Evolutionary conservation across 2,888 invertebrate genomes (phyloP), one percentile per base, ranked within the genome.

Genomic region (Harpalus rufipes): DNA sequence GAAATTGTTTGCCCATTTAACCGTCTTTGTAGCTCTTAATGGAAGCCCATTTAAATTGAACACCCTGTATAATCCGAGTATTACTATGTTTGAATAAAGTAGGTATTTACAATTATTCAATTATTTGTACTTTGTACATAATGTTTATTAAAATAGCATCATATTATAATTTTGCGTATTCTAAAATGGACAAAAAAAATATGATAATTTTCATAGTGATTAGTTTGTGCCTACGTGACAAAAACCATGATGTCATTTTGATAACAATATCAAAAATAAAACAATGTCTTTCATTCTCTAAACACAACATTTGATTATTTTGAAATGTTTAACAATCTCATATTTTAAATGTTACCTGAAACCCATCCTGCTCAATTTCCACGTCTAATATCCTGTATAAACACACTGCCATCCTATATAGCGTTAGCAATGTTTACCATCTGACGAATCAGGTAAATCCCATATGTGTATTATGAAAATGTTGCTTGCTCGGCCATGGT

Each of bases 401-500:
- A 63, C 63, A 10, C 18, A 10, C 56, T 12, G 7, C 7, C 63
- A 63, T 63, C 63, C 59, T 21, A n/a, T n/a, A n/a, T n/a, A 21
- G 21, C 63, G 8, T 25, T 59, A 32, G 14, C 59, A 59, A 7
- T 61, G 59, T 63, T 21, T 68, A 32, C 68, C n/a, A 68, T 39
- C 32, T 68, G 16, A 59, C 59, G 44, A 51, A 51, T 51, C 39
- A 68, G 68, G 68, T 68, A 68, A 68, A 32, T 68, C 68, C 68
- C 68, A 14, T 68, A 68, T 39, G 39, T 21, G 12, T 63, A 59
- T 59, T 63, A 59, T 59, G 59, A 59, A 18, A 14, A 59, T 59
- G 18, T 59, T 32, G 14, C 14, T 63, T 63, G 21, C 12, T 63
- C 25, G 63, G 21, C 63, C 63, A 14, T 63, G 63, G 63, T 63